Conservation (phyloP, 2,888 invertebrate species). For the Rotaria macrura region DNA sequence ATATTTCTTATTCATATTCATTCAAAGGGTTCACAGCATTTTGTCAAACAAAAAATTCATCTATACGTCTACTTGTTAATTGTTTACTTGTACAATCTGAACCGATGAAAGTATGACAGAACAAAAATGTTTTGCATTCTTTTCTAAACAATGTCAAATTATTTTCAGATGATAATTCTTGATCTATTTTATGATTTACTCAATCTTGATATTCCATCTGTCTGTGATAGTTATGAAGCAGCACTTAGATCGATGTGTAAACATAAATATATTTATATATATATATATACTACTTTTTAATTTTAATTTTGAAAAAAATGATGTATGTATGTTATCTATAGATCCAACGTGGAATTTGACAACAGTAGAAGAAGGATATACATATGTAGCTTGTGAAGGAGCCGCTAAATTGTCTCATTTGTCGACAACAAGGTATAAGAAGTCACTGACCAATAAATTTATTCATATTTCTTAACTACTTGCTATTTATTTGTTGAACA, state of each 20-base stretch:
- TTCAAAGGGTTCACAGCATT: background rate
- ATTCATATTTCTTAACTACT: background rate
- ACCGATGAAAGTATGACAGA: background rate
- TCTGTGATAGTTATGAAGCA: conserved; percentile 13
- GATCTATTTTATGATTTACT: conserved; percentile 8
- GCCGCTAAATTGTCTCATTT: background rate
- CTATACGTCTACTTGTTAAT: background rate
- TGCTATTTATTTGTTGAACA: background rate
- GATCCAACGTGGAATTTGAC: background rate
- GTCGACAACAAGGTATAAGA: background rate
- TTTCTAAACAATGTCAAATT: no score
- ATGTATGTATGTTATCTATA: background rate
- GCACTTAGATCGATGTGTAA: conserved; percentile 8
- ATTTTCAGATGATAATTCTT: background rate
- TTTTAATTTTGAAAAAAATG: no score
- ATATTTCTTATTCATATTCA: no score
- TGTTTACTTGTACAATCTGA: conserved; percentile 13
- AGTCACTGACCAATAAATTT: background rate
- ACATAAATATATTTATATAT: background rate
- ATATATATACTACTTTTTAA: no score
- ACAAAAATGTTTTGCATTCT: no score
- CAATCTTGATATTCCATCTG: background rate
- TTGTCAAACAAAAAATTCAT: conserved; percentile 16
- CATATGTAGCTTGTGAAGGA: background rate
- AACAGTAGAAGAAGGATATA: background rate